phyloP scores from a whole-genome alignment of 2,888 invertebrate species.

The Stramonita haemastoma region DNA sequence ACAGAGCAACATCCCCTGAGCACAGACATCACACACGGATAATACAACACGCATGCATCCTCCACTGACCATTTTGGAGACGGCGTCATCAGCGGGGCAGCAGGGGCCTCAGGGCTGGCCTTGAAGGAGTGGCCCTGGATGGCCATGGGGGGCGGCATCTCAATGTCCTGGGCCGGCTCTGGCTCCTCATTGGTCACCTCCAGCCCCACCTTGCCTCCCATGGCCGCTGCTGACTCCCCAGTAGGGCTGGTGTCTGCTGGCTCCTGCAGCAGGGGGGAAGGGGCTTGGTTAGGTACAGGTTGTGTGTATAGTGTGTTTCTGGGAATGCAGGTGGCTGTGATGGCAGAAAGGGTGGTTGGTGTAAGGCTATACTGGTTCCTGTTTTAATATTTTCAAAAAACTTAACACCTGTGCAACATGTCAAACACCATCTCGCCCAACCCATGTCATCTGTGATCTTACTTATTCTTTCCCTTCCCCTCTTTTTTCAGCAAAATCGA shows the following conservation, averaged over 20 bases:
- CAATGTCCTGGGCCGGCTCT: slow-evolving; percentile 81
- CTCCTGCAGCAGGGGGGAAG: not conserved
- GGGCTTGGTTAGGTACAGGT: not conserved
- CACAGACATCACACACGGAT: not conserved
- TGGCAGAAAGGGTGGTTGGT: too few relatives aligned
- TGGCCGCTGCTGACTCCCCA: slow-evolving; percentile 40
- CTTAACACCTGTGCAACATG: too few relatives aligned
- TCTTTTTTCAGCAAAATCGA: too few relatives aligned
- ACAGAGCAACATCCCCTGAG: too few relatives aligned
- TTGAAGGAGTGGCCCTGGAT: slow-evolving; percentile 67
- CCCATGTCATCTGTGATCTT: too few relatives aligned
- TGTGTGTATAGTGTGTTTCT: too few relatives aligned
- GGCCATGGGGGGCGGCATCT: slow-evolving; percentile 96
- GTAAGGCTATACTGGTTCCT: too few relatives aligned
- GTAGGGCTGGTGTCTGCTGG: slow-evolving; percentile 28
- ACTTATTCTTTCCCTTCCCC: too few relatives aligned
- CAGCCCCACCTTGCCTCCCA: slow-evolving; percentile 50
- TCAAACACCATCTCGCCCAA: too few relatives aligned
- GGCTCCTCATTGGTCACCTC: slow-evolving; percentile 65
- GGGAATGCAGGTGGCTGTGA: not conserved
- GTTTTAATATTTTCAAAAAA: too few relatives aligned
- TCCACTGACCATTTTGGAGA: slow-evolving; percentile 54
- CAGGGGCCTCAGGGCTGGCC: slow-evolving; percentile 49
- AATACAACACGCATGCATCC: not conserved
- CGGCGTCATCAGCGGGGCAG: slow-evolving; percentile 54